Evolutionary conservation across 2,797 vertebrate genomes (phyloP).

Genomic region (Eidolon dupreanum): DNA sequence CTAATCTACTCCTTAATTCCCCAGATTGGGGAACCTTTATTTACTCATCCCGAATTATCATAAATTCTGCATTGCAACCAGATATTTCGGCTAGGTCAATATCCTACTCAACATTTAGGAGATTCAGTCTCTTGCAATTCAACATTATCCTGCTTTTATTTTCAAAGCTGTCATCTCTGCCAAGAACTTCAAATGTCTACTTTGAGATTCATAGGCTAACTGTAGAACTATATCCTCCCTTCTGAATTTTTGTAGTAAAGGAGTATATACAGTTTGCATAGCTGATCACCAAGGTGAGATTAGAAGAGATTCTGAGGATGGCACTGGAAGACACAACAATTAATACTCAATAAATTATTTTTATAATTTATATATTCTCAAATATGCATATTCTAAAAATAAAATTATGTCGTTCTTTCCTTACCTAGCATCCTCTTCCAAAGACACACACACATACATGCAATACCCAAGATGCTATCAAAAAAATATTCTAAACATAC

Average conservation of each 20-base stretch:
- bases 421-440: not conserved
- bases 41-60: not conserved
- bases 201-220: not conserved
- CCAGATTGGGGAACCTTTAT: not conserved
- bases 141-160: not conserved
- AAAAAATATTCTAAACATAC: not conserved
- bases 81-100: not conserved
- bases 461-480: not conserved
- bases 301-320: not conserved
- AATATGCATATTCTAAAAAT: not conserved
- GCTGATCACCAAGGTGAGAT: not conserved
- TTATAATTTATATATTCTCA: not conserved
- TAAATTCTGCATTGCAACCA: not conserved
- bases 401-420: constrained; percentile 6
- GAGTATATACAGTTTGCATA: not conserved
- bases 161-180: not conserved
- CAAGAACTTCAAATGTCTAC: not conserved
- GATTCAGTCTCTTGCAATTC: not conserved
- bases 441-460: not conserved
- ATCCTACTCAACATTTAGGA: not conserved
- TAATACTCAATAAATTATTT: not conserved
- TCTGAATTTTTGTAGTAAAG: not conserved
- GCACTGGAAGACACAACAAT: not conserved
- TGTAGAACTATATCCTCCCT: not conserved
- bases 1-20: not conserved